These are phyloP conservation scores for Dissostichus mawsoni DNA, from an alignment of 2,113 vertebrate species.

Conservation along the genomic window DNA sequence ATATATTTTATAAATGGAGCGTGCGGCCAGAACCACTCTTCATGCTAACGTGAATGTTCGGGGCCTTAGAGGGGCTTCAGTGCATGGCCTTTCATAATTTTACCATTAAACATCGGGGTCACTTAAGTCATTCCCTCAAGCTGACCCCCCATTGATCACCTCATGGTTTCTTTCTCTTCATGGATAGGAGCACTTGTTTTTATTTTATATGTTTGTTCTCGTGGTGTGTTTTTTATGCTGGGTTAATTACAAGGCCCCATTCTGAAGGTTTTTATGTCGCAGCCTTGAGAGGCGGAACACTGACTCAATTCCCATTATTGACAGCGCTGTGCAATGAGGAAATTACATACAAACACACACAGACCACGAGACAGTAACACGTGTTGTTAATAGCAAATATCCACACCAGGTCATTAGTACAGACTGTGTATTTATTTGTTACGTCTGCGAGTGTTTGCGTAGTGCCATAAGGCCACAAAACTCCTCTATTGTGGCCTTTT, in stretches of 20 bases:
- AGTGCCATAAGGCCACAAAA: constrained; percentile 36
- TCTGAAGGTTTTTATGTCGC: constrained; percentile 36
- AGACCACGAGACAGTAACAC: constrained; percentile 47
- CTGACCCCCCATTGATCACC: not conserved
- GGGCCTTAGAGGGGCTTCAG: not conserved
- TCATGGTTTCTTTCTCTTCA: constrained; percentile 6
- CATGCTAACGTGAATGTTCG: constrained; percentile 28
- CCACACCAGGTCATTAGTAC: constrained; percentile 61
- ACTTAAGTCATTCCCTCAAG: not conserved
- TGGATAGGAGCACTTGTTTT: constrained; percentile 30
- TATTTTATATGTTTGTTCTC: not conserved
- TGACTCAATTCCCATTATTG: constrained; percentile 73
- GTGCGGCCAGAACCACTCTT: constrained; percentile 11
- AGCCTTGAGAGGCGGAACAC: constrained; percentile 42
- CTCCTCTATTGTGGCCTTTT: constrained; percentile 40
- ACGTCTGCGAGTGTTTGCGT: constrained; percentile 5
- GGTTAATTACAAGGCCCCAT: constrained; percentile 67
- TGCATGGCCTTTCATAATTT: constrained; percentile 21
- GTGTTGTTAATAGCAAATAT: constrained; percentile 64
- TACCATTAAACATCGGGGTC: constrained; percentile 42
- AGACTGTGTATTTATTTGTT: constrained; percentile 25
- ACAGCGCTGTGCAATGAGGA: constrained; percentile 39
- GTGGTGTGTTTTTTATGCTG: constrained; percentile 38
- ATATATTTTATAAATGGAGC: constrained; percentile 42
- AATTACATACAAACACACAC: constrained; percentile 50